phyloP scores from a whole-genome alignment of 1,140 invertebrate genomes.

The Harpegnathos saltator region DNA sequence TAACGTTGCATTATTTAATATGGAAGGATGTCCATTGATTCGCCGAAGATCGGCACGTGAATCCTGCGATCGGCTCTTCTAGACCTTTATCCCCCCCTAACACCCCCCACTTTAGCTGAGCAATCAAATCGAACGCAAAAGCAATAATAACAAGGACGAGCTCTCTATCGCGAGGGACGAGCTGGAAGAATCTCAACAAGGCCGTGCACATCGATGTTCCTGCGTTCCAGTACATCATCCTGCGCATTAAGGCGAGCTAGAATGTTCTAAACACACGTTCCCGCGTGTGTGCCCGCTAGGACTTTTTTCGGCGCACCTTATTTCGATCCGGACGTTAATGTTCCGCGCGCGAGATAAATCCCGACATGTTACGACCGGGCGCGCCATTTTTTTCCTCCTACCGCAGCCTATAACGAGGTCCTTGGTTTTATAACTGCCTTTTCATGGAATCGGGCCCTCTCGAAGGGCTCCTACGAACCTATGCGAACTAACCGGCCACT shows the following conservation, averaged over 20 bases:
- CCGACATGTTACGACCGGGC: constrained; percentile 36
- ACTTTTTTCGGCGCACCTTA: constrained; percentile 40
- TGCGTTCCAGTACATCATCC: neutral
- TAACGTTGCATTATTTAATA: too few species aligned
- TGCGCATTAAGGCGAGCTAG: constrained; percentile 13
- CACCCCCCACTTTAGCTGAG: too few species aligned
- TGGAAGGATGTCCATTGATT: too few species aligned
- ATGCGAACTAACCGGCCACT: constrained; percentile 37
- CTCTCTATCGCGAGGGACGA: neutral
- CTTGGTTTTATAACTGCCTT: constrained; percentile 51
- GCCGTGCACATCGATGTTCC: too few species aligned
- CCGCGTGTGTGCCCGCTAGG: constrained; percentile 16
- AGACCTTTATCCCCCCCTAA: too few species aligned
- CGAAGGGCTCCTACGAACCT: constrained; percentile 33
- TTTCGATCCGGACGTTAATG: constrained; percentile 50
- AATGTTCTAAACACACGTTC: constrained; percentile 19
- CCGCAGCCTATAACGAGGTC: neutral
- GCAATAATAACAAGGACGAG: neutral
- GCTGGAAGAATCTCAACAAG: neutral
- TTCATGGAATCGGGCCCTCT: constrained; percentile 48
- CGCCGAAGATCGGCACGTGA: too few species aligned
- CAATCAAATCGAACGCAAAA: neutral
- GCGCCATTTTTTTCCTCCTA: constrained; percentile 5
- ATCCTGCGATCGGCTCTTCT: too few species aligned
- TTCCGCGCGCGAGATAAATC: constrained; percentile 51